Evolutionary conservation across 2,888 invertebrate species (phyloP).

Genomic region (Chaetogeoica ovagalla): DNA sequence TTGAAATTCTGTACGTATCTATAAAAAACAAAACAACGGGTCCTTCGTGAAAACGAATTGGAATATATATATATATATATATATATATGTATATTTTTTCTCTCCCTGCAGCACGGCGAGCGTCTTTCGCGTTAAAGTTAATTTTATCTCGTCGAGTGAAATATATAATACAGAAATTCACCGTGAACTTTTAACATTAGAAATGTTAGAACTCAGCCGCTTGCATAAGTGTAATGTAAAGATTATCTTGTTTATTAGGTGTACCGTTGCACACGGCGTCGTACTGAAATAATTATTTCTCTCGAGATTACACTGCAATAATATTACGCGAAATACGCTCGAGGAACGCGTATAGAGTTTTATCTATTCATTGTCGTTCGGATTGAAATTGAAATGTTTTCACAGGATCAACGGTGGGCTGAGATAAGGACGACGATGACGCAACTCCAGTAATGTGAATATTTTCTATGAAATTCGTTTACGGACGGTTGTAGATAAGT

Average conservation of each 20-base stretch:
- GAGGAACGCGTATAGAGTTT: background rate
- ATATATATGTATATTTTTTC: no score
- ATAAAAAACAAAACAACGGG: background rate
- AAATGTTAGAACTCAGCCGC: background rate
- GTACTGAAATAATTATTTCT: constrained; percentile 3
- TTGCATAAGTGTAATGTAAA: constrained; percentile 5
- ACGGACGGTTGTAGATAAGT: no score
- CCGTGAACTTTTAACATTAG: constrained; percentile 31
- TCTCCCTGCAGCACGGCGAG: background rate
- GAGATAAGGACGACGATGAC: constrained; percentile 8
- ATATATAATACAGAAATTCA: constrained; percentile 40
- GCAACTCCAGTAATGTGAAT: background rate
- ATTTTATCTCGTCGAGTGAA: constrained; percentile 11
- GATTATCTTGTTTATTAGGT: constrained; percentile 26
- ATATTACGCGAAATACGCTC: no score
- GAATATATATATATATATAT: no score
- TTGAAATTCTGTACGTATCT: background rate
- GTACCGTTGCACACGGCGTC: background rate
- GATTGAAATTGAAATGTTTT: constrained; percentile 40
- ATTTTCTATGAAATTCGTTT: background rate
- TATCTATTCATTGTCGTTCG: constrained; percentile 24
- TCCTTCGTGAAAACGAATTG: constrained; percentile 7
- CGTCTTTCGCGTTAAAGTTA: constrained; percentile 4
- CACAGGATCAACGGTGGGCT: constrained; percentile 5
- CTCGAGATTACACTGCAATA: background rate